Percentiles rank a stretch among this genome's conserved stretches.
These are phyloP conservation scores for Megaceryle torquata DNA, from an alignment of 2,113 vertebrate genomes.

Conservation along the genomic window DNA sequence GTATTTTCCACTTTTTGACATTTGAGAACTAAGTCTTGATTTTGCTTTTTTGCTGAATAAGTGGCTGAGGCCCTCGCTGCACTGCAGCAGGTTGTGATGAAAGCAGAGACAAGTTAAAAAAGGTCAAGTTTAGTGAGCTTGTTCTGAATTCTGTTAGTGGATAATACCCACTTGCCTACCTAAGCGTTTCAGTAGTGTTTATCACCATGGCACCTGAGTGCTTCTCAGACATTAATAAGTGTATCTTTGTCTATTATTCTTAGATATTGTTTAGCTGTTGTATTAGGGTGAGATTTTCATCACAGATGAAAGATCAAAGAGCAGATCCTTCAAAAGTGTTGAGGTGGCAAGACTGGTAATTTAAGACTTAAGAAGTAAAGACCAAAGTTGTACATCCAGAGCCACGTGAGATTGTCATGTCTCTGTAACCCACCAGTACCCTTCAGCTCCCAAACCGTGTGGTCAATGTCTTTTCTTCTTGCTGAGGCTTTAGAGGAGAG, in stretches of 20 bases:
- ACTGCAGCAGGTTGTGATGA: background rate
- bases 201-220: fast-evolving
- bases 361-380: background rate
- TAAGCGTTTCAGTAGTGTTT: background rate
- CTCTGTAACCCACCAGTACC: background rate
- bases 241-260: background rate
- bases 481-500: background rate
- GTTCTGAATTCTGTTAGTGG: background rate
- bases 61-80: background rate
- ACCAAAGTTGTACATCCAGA: background rate
- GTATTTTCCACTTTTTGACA: background rate
- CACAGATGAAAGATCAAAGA: background rate
- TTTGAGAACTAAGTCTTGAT: background rate
- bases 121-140: background rate
- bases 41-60: background rate
- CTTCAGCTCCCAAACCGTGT: background rate
- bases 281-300: background rate
- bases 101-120: background rate
- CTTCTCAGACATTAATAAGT: background rate
- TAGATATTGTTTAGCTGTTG: background rate
- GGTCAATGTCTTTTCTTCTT: background rate
- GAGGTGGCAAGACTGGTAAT: background rate
- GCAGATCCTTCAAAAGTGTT: background rate
- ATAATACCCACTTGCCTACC: background rate
- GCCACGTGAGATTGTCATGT: background rate